Base-by-base conservation (phyloP, 1,140 invertebrate genomes). In the Scaptomyza pallida region DNA sequence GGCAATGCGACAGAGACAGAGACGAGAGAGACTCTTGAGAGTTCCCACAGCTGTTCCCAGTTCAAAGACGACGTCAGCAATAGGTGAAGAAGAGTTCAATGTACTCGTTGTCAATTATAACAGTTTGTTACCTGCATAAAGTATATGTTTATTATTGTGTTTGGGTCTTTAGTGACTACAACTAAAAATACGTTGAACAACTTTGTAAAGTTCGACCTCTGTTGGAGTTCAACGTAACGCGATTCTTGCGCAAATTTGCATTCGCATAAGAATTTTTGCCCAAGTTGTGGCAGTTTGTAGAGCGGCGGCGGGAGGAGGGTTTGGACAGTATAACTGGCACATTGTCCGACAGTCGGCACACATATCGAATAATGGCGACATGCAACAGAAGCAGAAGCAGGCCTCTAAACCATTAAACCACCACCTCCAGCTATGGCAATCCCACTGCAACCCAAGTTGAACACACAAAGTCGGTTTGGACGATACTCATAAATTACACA, bases 41-140 rank as follows among this genome's bases (percentile, higher is more conserved):
- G 52, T 63, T 69, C 12, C 37, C 37, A 51, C 81, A 86, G 74
- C 82, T 86, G 81, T 55, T 40, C 47, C 56, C 44, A 17, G 15
- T 30, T 30, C 10, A 8, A 16, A 17, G 15, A 64, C 61, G 81
- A 40, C 81, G 81, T 86, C 81, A 86, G 56, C 54, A 40, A 5
- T n/a, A n/a, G n/a, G 15, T 71, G 55, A 74, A 61, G 65, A 63
- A 15, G 77, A 55, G 81, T 86, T 86, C 81, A 86, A 81, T 81
- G 82, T 65, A 86, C 81, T 73, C 44, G 61, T 13, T 19, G 47
- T 65, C 78, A 86, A 88, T 86, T 86, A 79, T 81, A 72, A 60
- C 65, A 57, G 62, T 52, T 63, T 67, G 41, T 44, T 30, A 15
- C 13, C 16, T 44, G 35, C 40, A 63, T 57, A 37, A 57, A 23